Base-by-base conservation (phyloP, 2,113 vertebrate genomes). In the Albula glossodonta region DNA sequence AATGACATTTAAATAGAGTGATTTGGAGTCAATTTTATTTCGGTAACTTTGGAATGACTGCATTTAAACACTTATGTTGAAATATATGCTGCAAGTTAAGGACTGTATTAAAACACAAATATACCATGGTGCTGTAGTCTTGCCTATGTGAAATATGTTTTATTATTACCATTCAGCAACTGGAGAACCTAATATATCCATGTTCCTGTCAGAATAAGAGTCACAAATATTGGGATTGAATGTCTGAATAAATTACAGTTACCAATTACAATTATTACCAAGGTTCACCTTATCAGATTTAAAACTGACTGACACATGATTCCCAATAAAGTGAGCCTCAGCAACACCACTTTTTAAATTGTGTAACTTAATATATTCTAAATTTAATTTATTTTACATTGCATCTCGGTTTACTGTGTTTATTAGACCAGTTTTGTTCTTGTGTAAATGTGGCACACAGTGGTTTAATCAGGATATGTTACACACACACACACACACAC, bases 11-110 rank as follows among this genome's bases (percentile, higher is more conserved):
- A 10, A 31, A 8, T 50, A 22, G 79, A 83, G 86, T 88, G 86
- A 52, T 81, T 0, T 41, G 31, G 31, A 41, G 83, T 91, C 78
- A 51, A 66, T 85, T 82, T 17, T 84, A 78, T 79, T 41, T 88
- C 84, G 53, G 84, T 91, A 80, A 51, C 50, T 56, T 88, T 88
- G 70, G 15, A 49, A 50, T 50, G 80, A 31, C 56, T 56, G 70
- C 22, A 74, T n/a, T 22, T 31, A 2, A 22, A 4, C 70, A 31
- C n/a, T 70, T 83, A 53, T 7, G 31, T 57, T 81, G 15, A 17
- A 81, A 74, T 74, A 52, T 85, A n/a, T 56, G 22, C 41, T 50
- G 13, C 31, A 56, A 48, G 70, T 41, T 22, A 19, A 74, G 51
- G 74, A 57, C 9, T 77, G 10, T 52, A 77, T 70, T 53, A 12